Evolutionary conservation across 2,888 invertebrate species (phyloP), one percentile per base, ranked within the genome.

Genomic region (Diachrysia chrysitis): DNA sequence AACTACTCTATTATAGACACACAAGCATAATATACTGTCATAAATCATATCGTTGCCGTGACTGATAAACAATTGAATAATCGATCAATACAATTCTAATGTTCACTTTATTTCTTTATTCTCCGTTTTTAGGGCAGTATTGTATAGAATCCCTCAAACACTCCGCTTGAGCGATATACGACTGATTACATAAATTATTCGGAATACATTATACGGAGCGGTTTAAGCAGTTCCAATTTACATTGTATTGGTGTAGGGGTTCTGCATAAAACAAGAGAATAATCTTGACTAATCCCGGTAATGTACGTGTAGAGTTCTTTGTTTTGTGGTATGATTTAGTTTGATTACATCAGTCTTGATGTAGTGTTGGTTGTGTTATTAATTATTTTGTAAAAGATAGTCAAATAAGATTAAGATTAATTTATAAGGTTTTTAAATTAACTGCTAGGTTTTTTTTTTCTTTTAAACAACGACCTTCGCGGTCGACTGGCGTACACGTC

Each of bases 171-270:
- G 72, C 55, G 66, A 56, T 76, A 74, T 68, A 68, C 73, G 63
- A 58, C 51, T 77, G 63, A 78, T 74, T 73, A 78, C 78, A 55
- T 73, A 74, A 78, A 78, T 74, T 74, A 74, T 73, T 74, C 63
- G 9, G 78, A 74, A 73, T 74, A 74, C 51, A 68, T 74, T 73
- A 76, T 37, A 14, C 42, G 14, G 58, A 60, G 54, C 67, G 46
- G 21, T 68, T 37, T 61, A 58, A 73, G 68, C 60, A 68, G 57
- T 53, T 12, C 60, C 68, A 77, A 74, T 74, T 77, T 78, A 58
- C 74, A 74, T 74, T 29, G 51, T 68, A 63, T 73, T 63, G 53
- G 1, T 56, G 51, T 73, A 56, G 63, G 51, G 32, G 54, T 55
- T 29, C 60, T 60, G 56, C 51, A 62, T 37, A 32, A 51, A 51